A percentile compares a stretch with the other conserved stretches of the same genome.
Evolutionary conservation across 1,140 invertebrate species (phyloP).

Genomic region (Lepidotrigona ventralis): DNA sequence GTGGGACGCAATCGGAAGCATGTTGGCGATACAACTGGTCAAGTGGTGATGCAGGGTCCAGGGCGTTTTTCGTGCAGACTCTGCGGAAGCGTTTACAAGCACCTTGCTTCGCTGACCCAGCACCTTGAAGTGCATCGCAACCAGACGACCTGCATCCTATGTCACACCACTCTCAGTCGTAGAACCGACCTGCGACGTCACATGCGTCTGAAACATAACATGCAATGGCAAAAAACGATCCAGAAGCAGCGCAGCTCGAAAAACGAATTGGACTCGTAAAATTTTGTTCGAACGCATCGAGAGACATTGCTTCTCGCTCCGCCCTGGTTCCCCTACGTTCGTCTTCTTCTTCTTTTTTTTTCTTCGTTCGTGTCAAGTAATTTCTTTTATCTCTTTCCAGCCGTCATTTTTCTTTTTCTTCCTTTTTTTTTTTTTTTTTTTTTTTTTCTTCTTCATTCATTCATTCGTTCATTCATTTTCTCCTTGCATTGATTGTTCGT

Average conservation of each 20-base stretch:
- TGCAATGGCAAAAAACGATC: conserved; percentile 79
- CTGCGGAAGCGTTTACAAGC: conserved; percentile 80
- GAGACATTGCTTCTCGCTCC: conserved; percentile 50
- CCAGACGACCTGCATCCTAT: conserved; percentile 81
- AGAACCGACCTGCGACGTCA: conserved; percentile 80
- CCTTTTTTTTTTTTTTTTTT: no score
- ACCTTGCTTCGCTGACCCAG: conserved; percentile 80
- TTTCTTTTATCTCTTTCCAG: background rate
- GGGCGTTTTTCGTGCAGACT: conserved; percentile 80
- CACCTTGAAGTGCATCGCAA: conserved; percentile 81
- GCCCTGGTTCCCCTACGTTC: background rate
- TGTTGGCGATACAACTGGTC: conserved; percentile 79
- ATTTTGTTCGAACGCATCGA: conserved; percentile 25
- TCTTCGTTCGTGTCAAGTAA: background rate
- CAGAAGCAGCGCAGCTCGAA: conserved; percentile 76
- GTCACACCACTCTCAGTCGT: conserved; percentile 81
- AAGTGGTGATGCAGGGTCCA: conserved; percentile 79
- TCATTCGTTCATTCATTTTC: background rate
- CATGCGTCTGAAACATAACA: conserved; percentile 80
- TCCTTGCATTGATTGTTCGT: background rate
- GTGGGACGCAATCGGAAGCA: conserved; percentile 80
- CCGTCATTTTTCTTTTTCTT: background rate
- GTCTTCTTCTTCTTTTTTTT: background rate
- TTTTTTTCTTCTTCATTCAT: no score
- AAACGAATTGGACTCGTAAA: conserved; percentile 73